phyloP scores from a whole-genome alignment of 2,113 vertebrate genomes.

The Laterallus jamaicensis region DNA sequence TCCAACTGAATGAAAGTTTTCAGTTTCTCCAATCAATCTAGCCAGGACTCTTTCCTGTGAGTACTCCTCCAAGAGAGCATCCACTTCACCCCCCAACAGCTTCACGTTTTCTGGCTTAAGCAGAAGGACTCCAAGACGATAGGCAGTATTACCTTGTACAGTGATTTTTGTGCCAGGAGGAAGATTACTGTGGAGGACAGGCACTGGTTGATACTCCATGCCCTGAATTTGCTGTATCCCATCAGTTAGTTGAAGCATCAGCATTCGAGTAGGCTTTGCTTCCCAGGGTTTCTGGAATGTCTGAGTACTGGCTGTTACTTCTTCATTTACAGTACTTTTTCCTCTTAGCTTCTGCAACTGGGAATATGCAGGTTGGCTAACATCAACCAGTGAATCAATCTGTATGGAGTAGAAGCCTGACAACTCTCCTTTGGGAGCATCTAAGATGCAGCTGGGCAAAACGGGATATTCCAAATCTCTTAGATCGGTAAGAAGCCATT shows the following conservation, averaged over 20 bases:
- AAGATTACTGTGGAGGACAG: conserved; percentile 76
- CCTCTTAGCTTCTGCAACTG: conserved; percentile 89
- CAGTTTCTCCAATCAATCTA: conserved; percentile 82
- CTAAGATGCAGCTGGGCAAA: conserved; percentile 83
- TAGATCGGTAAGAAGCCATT: conserved; percentile 94
- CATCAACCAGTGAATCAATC: conserved; percentile 91
- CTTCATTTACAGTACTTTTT: conserved; percentile 85
- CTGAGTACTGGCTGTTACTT: conserved; percentile 85
- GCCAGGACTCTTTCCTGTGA: conserved; percentile 83
- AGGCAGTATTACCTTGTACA: conserved; percentile 83
- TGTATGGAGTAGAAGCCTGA: conserved; percentile 89
- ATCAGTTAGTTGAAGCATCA: conserved; percentile 93
- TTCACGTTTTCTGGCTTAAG: conserved; percentile 89
- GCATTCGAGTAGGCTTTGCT: conserved; percentile 86
- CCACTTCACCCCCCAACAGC: conserved; percentile 91
- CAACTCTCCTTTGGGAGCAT: conserved; percentile 84
- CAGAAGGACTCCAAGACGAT: conserved; percentile 89
- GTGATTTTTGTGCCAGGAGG: conserved; percentile 89
- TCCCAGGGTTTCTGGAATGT: conserved; percentile 87
- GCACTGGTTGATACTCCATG: conserved; percentile 90
- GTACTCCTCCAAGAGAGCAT: conserved; percentile 80
- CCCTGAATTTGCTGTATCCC: conserved; percentile 90
- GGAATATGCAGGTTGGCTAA: conserved; percentile 90
- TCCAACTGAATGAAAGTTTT: conserved; percentile 34
- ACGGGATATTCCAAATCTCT: conserved; percentile 86